phyloP scores from a whole-genome alignment of 2,888 invertebrate genomes.

The Polyploca ridens region DNA sequence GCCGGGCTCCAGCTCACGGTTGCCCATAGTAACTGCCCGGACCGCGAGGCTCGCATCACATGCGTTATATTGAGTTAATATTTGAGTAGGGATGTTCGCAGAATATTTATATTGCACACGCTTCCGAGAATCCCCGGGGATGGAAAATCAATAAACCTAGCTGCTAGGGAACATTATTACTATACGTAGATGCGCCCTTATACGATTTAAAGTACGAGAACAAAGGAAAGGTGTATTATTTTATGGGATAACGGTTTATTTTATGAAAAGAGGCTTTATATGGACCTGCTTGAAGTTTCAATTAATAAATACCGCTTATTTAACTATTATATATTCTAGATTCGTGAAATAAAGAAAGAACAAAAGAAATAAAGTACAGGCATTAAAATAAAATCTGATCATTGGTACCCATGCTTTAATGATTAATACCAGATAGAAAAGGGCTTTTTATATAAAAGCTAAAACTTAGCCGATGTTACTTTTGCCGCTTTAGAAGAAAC shows the following conservation, averaged over 20 bases:
- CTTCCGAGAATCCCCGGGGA: conserved; percentile 46
- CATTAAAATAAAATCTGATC: background rate
- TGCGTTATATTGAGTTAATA: conserved; percentile 62
- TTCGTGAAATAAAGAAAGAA: background rate
- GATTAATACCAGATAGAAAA: background rate
- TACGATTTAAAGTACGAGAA: conserved; percentile 16
- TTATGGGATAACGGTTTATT: too few relatives aligned
- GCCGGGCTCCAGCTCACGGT: conserved; percentile 41
- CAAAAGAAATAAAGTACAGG: background rate
- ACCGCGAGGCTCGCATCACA: conserved; percentile 49
- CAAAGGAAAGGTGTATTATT: background rate
- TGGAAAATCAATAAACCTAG: conserved; percentile 50
- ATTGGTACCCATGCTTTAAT: background rate
- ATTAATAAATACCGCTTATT: too few relatives aligned
- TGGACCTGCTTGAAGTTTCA: background rate
- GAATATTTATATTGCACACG: conserved; percentile 55
- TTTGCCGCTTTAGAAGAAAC: too few relatives aligned
- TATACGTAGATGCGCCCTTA: conserved; percentile 31
- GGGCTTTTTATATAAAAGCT: background rate
- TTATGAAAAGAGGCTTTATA: background rate
- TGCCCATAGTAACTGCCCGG: conserved; percentile 61
- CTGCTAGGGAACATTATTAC: conserved; percentile 27
- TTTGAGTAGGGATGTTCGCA: conserved; percentile 60
- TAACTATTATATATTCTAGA: background rate
- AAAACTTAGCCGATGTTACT: too few relatives aligned